phyloP scores from a whole-genome alignment of 2,113 vertebrate genomes.

The Microcebus murinus region DNA sequence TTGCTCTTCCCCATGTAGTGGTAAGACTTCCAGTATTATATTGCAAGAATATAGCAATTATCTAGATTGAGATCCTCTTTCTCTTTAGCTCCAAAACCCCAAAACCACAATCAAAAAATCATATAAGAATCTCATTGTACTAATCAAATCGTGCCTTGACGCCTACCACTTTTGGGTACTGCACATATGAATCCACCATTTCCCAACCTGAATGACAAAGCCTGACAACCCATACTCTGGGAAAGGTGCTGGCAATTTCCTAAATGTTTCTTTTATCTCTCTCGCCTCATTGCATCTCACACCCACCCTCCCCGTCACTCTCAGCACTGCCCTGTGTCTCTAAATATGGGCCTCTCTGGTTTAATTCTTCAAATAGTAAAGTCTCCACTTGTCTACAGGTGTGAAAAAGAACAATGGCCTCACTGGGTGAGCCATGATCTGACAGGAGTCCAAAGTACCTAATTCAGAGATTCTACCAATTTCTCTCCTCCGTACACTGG shows the following conservation, averaged over 20 bases:
- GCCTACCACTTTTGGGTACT: background rate
- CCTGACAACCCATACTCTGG: rapidly evolving
- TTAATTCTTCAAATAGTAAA: background rate
- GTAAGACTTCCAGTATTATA: background rate
- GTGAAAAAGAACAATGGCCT: background rate
- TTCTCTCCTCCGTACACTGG: background rate
- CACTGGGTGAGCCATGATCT: background rate
- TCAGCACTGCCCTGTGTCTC: background rate
- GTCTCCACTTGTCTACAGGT: background rate
- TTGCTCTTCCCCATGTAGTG: background rate
- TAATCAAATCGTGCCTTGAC: background rate
- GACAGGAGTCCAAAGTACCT: background rate
- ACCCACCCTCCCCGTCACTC: background rate
- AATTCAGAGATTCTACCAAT: background rate
- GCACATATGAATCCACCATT: background rate
- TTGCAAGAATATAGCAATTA: background rate
- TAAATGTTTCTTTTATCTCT: background rate
- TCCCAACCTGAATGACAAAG: background rate
- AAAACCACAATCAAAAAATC: background rate
- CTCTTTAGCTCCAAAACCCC: background rate
- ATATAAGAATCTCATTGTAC: background rate
- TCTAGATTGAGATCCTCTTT: background rate
- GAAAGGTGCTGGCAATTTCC: background rate
- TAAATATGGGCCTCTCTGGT: background rate
- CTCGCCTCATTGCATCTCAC: background rate